Evolutionary conservation across 2,888 invertebrate species (phyloP).

Genomic region (Andrena marginata): DNA sequence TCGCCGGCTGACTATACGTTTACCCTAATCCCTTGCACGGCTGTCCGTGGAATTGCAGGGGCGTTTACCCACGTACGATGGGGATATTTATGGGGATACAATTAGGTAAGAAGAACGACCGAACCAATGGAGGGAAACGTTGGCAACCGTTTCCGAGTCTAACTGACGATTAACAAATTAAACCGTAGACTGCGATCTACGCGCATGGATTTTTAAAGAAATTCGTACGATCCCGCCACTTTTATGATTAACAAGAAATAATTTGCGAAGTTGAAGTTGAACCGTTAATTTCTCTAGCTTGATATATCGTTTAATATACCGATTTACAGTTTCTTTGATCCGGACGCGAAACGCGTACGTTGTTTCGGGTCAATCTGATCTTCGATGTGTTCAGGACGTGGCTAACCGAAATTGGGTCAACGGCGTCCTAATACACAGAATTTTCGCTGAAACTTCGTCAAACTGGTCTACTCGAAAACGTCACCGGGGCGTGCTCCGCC

Average conservation of each 20-base stretch:
- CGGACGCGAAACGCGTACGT: background rate
- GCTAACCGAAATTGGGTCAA: slow-evolving; percentile 48
- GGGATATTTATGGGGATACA: slow-evolving; percentile 29
- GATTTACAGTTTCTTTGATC: background rate
- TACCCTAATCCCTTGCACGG: slow-evolving; percentile 51
- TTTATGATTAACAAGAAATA: no score
- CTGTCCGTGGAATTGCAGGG: slow-evolving; percentile 9
- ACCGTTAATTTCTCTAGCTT: no score
- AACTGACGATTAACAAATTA: background rate
- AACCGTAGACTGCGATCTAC: no score
- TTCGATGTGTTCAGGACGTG: slow-evolving; percentile 31
- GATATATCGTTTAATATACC: no score
- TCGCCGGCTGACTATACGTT: slow-evolving; percentile 36
- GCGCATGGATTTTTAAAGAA: no score
- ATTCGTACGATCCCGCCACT: no score
- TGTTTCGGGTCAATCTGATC: slow-evolving; percentile 27
- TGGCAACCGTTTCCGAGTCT: background rate
- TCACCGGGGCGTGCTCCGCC: slow-evolving; percentile 19
- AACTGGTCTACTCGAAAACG: slow-evolving; percentile 39
- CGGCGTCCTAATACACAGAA: slow-evolving; percentile 33
- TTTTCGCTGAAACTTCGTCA: slow-evolving; percentile 51
- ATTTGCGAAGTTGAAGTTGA: no score
- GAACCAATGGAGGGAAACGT: background rate
- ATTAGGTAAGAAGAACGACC: slow-evolving; percentile 1
- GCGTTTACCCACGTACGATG: background rate